phyloP scores from a whole-genome alignment of 2,797 vertebrate genomes.

The Tenualosa thibaudeaui region DNA sequence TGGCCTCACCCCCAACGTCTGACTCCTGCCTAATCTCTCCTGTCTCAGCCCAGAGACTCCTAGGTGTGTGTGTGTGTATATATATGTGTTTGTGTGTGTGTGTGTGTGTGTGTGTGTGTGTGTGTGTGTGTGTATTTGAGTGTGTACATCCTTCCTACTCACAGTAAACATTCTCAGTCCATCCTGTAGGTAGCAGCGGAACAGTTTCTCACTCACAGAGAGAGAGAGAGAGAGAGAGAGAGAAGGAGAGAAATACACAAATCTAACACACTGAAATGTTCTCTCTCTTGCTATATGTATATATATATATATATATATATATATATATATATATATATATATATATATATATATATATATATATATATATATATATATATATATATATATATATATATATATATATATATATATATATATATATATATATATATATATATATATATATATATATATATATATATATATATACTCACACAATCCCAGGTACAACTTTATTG shows the following conservation, averaged over 20 bases:
- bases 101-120: constrained; percentile 56
- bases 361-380: too few relatives aligned
- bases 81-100: constrained; percentile 57
- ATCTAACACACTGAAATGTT: background rate
- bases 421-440: too few relatives aligned
- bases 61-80: constrained; percentile 53
- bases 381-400: constrained; percentile 51
- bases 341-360: too few relatives aligned
- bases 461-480: constrained; percentile 40
- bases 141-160: constrained; percentile 23
- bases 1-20: constrained; percentile 50
- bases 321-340: too few relatives aligned
- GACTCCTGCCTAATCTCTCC: constrained; percentile 66
- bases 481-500: constrained; percentile 18
- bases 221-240: background rate
- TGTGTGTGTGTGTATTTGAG: constrained; percentile 55
- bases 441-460: too few relatives aligned
- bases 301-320: constrained; percentile 40
- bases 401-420: too few relatives aligned
- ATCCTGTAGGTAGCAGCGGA: background rate
- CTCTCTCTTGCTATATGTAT: constrained; percentile 27
- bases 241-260: constrained; percentile 21
- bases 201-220: constrained; percentile 12
- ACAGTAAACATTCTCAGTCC: background rate
- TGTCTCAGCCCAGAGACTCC: constrained; percentile 47